Evolutionary conservation across 2,797 vertebrate species (phyloP), one percentile per base, ranked within the genome.

Genomic region (Epinephelus awoara): DNA sequence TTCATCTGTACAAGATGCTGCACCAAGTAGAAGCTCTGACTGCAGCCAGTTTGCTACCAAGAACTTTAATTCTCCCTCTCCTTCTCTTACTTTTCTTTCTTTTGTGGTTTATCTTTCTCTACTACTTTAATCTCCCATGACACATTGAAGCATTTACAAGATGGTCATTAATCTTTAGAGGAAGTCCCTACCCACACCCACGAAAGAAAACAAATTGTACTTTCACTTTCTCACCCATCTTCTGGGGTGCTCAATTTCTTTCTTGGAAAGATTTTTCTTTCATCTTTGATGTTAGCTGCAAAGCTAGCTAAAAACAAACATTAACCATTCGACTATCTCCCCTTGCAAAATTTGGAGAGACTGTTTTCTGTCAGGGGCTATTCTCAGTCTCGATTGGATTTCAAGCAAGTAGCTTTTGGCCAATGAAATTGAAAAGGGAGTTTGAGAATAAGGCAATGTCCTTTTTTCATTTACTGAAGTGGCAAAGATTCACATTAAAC

Each of bases 271-370:
- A 59, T 80, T 80, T 78, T 74, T 80, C 96, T 96, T 97, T 97
- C 97, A 96, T 97, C 96, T 97, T 96, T 97, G 96, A 97, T 97
- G 96, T 96, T 96, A 95, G 94, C 90, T 92, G 94, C 88, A 90
- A 92, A 90, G 94, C 94, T 96, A 95, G 93, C 94, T 95, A 93
- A 92, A 93, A 93, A 93, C 94, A 76, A 82, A 89, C 91, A 92
- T 91, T 90, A 93, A 93, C 85, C 79, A 79, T 88, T 83, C 46
- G 62, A 86, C 86, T 89, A 82, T 87, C 83, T 87, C 91, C 85
- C 83, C 75, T 67, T 77, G 56, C 57, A 57, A 67, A 85, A 79
- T 79, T 77, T 82, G 69, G 69, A 58, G 72, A 77, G 77, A 83
- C 82, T 67, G 71, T 77, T 83, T 85, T 68, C 72, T 75, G 40